Percentiles rank a stretch among this genome's conserved stretches.
phyloP scores from a whole-genome alignment of 2,113 vertebrate species.

The Genyomyrus donnyi region DNA sequence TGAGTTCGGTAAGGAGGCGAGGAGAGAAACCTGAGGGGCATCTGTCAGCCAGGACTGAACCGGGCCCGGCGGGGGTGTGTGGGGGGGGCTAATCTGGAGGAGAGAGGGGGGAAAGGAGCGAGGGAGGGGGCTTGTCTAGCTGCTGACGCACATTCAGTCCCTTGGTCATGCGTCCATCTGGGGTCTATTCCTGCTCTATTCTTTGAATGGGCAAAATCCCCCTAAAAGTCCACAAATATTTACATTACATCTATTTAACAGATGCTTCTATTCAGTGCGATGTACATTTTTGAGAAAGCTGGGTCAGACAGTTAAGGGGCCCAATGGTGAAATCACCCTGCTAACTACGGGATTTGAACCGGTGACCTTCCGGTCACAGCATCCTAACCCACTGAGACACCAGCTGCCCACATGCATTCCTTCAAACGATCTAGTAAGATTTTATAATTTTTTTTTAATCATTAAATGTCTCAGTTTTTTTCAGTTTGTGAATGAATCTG shows the following conservation, averaged over 20 bases:
- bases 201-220: background rate
- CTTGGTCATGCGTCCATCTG: background rate
- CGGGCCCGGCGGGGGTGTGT: background rate
- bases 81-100: background rate
- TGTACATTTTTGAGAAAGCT: background rate
- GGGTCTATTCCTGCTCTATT: background rate
- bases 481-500: background rate
- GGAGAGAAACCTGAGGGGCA: background rate
- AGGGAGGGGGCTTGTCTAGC: background rate
- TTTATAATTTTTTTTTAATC: background rate
- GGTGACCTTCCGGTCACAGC: background rate
- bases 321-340: background rate
- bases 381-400: background rate
- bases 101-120: background rate
- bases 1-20: background rate
- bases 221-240: background rate
- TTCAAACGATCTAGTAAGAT: background rate
- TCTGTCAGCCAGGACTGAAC: background rate
- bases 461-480: background rate
- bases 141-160: background rate
- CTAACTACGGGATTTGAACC: background rate
- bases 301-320: background rate
- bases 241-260: background rate
- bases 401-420: background rate
- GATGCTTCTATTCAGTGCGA: background rate